Evolutionary conservation across 2,113 vertebrate species (phyloP), one percentile per base, ranked within the genome.

Genomic region (Okapia johnstoni): DNA sequence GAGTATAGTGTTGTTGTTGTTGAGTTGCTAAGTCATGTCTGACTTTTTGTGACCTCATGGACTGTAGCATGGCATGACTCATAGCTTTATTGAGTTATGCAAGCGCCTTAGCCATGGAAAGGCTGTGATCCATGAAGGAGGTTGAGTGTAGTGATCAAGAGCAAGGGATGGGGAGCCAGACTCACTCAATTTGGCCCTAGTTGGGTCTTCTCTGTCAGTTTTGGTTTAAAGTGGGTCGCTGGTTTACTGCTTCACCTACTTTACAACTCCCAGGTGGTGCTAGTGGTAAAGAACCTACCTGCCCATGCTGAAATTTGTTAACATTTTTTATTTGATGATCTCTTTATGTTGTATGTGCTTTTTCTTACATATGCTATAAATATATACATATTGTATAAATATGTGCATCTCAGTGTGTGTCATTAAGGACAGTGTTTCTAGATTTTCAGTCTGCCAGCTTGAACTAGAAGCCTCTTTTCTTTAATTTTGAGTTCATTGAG

Each of bases 51-150:
- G 40, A 43, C 6, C 40, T 43, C 70, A 43, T 76, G 70, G 23
- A 43, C 23, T 76, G 40, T 26, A 43, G 40, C 70, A 26, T 43
- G 40, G 12, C 36, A 6, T 76, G 12, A 26, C 70, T 25, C 12
- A 7, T 23, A 43, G 70, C 23, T 76, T 76, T 12, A 76, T 0
- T 76, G 70, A 76, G 12, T 76, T 14, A 43, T 0, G 0, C 70
- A 43, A 76, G 70, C 1, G 1, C 40, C 12, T 76, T 43, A 25
- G 40, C 40, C 40, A 4, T 26, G 23, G 4, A 40, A 43, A 14
- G 40, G 12, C 70, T 43, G 40, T 76, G 70, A 26, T 76, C 40
- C 70, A 26, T 76, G 40, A 43, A 76, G 40, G 40, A 73, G 3
- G 2, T 86, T 70, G 43, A 55, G 6, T 14, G 8, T 16, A 58